A percentile compares a stretch with the other conserved stretches of the same genome.
These are phyloP conservation scores for Petaurus breviceps DNA, from an alignment of 2,113 vertebrate species.

Conservation along the genomic window DNA sequence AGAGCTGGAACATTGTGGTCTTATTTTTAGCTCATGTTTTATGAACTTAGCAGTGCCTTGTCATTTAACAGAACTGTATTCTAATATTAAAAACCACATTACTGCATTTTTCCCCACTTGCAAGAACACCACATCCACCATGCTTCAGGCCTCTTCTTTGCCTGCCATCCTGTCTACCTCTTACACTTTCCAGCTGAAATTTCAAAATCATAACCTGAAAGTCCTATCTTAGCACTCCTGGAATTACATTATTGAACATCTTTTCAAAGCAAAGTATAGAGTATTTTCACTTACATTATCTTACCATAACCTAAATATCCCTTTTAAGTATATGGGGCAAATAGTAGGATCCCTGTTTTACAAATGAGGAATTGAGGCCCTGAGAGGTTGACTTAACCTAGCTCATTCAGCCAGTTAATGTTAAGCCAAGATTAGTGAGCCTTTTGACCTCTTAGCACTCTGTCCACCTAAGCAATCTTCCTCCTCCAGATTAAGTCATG, in stretches of 20 bases:
- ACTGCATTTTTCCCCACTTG: constrained; percentile 15
- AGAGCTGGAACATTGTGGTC: constrained; percentile 69
- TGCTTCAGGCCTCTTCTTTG: constrained; percentile 1
- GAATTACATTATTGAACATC: not conserved
- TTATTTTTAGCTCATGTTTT: constrained; percentile 73
- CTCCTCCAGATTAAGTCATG: not conserved
- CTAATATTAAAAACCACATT: constrained; percentile 23
- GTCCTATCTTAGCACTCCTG: not conserved
- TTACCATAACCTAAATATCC: constrained; percentile 28
- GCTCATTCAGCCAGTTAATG: constrained; percentile 1
- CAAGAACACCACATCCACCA: not conserved
- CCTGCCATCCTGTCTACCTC: not conserved
- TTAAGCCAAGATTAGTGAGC: not conserved
- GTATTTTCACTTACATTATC: not conserved
- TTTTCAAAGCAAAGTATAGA: not conserved
- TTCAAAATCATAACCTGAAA: constrained; percentile 13
- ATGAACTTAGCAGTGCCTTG: constrained; percentile 44
- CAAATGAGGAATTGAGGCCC: constrained; percentile 37
- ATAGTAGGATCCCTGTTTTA: not conserved
- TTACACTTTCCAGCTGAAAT: not conserved
- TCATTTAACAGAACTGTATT: constrained; percentile 37
- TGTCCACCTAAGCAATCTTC: not conserved
- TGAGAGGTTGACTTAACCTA: constrained; percentile 1
- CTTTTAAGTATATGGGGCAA: not conserved
- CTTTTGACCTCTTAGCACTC: not conserved